Base-by-base conservation (phyloP, 2,888 invertebrate genomes). In the Schizaphis graminum region DNA sequence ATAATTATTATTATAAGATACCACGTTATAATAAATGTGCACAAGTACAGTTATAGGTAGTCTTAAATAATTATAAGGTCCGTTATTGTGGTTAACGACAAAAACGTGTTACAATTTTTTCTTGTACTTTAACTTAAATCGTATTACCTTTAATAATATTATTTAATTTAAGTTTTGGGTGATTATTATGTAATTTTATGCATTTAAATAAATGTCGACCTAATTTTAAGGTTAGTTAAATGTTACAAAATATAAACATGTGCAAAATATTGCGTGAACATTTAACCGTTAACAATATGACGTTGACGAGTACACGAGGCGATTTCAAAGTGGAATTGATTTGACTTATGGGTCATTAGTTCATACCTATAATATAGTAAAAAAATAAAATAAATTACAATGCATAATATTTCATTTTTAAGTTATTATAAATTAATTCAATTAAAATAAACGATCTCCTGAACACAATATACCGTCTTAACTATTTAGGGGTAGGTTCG, bases 181-280 rank as follows among this genome's bases (percentile, higher is more conserved):
- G 24, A 28, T 47, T 44, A n/a, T 85, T 35, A 26, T 41, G 24
- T 13, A 67, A 11, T n/a, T 35, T 24, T 44, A 57, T 85, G 53
- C 4, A 44, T 67, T 91, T n/a, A 28, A 35, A 49, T 77, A 92
- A 41, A 88, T 49, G 35, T 53, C 49, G 88, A 93, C 88, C 92
- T 56, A 77, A 77, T 77, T 92, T n/a, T 28, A n/a, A 56, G 61
- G 47, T 61, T 85, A 56, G 41, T 90, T 44, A 86, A 57, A 41
- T 21, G 10, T 56, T 84, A 47, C 16, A 57, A 26, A 44, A 41
- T 35, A 92, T 77, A 88, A 67, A 41, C 67, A 53, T 24, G 88
- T 77, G 53, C 61, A 88, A 67, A 67, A 88, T 88, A 89, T 94
- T n/a, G 94, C 94, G 91, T 94, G 94, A 94, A 90, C 85, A 92